A percentile compares a stretch with the other conserved stretches of the same genome.
phyloP scores from a whole-genome alignment of 2,113 vertebrate species.

The Uria aalge region DNA sequence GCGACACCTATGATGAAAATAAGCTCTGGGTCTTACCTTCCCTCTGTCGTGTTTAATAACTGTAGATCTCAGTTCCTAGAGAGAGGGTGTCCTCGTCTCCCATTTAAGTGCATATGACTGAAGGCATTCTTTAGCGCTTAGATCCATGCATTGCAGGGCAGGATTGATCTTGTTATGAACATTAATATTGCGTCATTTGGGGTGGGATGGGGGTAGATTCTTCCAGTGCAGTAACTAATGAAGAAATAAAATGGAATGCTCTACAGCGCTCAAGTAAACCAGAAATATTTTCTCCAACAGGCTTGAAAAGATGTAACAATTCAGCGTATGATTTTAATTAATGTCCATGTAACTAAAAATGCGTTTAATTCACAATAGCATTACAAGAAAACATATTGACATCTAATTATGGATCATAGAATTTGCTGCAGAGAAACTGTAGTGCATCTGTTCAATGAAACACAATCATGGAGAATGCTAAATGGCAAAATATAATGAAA shows the following conservation, averaged over 20 bases:
- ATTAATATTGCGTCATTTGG: neutral
- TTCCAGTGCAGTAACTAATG: conserved; percentile 20
- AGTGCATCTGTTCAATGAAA: conserved; percentile 83
- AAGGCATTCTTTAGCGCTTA: neutral
- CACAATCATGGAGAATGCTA: conserved; percentile 73
- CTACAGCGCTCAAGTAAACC: conserved; percentile 67
- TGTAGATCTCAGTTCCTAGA: neutral
- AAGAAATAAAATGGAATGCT: conserved; percentile 65
- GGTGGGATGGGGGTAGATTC: neutral
- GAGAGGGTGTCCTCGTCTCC: neutral
- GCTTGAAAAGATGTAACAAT: conserved; percentile 78
- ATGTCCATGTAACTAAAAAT: conserved; percentile 83
- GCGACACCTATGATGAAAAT: neutral
- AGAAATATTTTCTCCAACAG: conserved; percentile 77
- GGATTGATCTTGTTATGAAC: neutral
- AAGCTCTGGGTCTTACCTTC: neutral
- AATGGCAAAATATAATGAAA: conserved; percentile 77
- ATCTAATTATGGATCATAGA: conserved; percentile 83
- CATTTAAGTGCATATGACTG: neutral
- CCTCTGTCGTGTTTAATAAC: neutral
- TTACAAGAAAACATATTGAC: conserved; percentile 80
- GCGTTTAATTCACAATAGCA: conserved; percentile 79
- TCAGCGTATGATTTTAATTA: conserved; percentile 81
- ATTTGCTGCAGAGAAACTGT: conserved; percentile 75
- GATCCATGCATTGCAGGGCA: neutral